These are phyloP conservation scores for Zophobas atratus DNA, from an alignment of 1,140 invertebrate species.

Conservation along the genomic window DNA sequence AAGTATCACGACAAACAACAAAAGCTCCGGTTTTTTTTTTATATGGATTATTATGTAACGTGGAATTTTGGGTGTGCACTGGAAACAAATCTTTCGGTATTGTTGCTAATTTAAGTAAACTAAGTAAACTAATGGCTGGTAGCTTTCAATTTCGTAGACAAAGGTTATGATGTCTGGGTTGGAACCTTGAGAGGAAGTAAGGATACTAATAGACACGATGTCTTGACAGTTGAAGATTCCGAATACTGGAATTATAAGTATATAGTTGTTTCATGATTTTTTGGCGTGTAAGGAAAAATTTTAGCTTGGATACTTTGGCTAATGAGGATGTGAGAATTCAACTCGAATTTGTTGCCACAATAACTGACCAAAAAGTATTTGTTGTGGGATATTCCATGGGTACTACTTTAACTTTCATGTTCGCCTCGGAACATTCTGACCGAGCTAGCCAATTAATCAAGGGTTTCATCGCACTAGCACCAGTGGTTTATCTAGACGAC, in stretches of 20 bases:
- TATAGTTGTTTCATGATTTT: too few relatives aligned
- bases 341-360: neutral
- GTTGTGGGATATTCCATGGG: neutral
- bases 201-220: neutral
- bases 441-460: neutral
- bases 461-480: neutral
- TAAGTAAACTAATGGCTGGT: neutral
- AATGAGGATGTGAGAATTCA: neutral
- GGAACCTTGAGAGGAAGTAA: neutral
- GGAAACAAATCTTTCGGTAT: neutral
- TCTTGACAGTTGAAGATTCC: neutral
- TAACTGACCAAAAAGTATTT: neutral
- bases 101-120: neutral
- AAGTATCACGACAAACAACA: too few relatives aligned
- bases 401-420: conserved; percentile 6
- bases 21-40: too few relatives aligned
- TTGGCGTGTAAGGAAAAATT: neutral
- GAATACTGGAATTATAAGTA: conserved; percentile 14
- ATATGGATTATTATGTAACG: neutral
- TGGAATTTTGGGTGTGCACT: neutral
- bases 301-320: neutral
- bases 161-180: too few relatives aligned
- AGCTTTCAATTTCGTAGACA: neutral
- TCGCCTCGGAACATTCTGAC: neutral
- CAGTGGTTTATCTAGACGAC: neutral